Base-by-base conservation (phyloP, 2,797 vertebrate species). In the Phylloscopus collybita region DNA sequence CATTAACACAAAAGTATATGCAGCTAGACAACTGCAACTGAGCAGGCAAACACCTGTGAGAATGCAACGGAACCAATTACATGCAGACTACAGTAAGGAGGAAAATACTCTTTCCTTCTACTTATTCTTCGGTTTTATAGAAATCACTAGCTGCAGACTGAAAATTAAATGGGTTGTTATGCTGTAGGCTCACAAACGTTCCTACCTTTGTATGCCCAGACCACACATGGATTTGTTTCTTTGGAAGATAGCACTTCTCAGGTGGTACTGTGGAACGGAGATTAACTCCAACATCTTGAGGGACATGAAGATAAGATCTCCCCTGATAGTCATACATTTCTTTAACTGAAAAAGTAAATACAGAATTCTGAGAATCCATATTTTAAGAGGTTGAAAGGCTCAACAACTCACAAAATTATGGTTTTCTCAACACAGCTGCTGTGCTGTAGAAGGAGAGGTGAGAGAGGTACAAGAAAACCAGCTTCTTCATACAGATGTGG, bases 271-370 rank as follows among this genome's bases (percentile, higher is more conserved):
- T 69, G 34, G 99, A 99, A 75, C 99, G 98, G 40, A 99, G 98
- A 96, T 99, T 99, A 95, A 99, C 98, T 73, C 99, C 99, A 93
- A 99, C 99, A 90, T 99, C 99, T 97, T 99, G 99, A 87, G 99
- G 99, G 78, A 99, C 97, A 53, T 99, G 99, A 76, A 99, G 99
- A 80, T 99, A 99, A 8, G 99, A 99, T 91, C 99, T 98, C 60
- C 99, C 99, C 96, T 99, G 99, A 95, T 99, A 99, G 97, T 99
- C 99, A 82, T 99, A 99, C 98, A 99, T 99, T 90, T 99, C 99
- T 98, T 99, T 99, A 96, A 99, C 99, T 99, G 96, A 84, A 98
- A 97, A 93, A 70, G n/a, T 75, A 96, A 80, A 54, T 36, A 86
- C n/a, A 94, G 78, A 85, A 90, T 75, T 60, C 16, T 82, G 38